phyloP scores from a whole-genome alignment of 2,113 vertebrate species.

The Oceanodroma tethys region DNA sequence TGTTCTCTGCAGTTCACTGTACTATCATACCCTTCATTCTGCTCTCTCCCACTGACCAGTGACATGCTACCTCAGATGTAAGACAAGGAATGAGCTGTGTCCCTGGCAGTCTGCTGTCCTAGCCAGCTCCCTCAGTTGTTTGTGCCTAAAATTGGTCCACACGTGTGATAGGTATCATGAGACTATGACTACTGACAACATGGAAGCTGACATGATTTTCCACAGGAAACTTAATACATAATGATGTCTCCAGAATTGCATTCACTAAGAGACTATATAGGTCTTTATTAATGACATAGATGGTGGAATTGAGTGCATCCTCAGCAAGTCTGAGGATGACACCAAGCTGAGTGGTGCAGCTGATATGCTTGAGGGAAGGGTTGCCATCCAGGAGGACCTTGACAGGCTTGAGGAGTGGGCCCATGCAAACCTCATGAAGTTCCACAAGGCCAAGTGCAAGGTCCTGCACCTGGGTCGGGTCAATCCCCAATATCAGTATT shows the following conservation, averaged over 20 bases:
- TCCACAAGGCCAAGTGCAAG: not conserved
- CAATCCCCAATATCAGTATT: not conserved
- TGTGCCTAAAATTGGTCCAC: not conserved
- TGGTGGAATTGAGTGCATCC: not conserved
- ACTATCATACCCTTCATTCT: not conserved
- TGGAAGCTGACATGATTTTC: not conserved
- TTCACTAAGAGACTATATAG: not conserved
- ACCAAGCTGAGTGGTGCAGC: not conserved
- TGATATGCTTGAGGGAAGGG: not conserved
- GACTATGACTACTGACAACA: not conserved
- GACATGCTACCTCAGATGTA: not conserved
- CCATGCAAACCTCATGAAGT: not conserved
- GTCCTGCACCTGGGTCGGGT: not conserved
- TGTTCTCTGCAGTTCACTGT: not conserved
- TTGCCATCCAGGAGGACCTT: not conserved
- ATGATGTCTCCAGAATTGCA: not conserved
- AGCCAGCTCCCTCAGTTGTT: not conserved
- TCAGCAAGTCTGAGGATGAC: not conserved
- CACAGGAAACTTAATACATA: not conserved
- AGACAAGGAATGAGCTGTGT: not conserved
- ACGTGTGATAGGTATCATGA: not conserved
- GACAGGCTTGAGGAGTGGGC: not conserved
- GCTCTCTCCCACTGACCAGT: not conserved
- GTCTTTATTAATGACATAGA: not conserved
- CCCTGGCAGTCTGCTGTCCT: not conserved